Base-by-base conservation (phyloP, 2,888 invertebrate species). In the Drosophila gaucha region DNA sequence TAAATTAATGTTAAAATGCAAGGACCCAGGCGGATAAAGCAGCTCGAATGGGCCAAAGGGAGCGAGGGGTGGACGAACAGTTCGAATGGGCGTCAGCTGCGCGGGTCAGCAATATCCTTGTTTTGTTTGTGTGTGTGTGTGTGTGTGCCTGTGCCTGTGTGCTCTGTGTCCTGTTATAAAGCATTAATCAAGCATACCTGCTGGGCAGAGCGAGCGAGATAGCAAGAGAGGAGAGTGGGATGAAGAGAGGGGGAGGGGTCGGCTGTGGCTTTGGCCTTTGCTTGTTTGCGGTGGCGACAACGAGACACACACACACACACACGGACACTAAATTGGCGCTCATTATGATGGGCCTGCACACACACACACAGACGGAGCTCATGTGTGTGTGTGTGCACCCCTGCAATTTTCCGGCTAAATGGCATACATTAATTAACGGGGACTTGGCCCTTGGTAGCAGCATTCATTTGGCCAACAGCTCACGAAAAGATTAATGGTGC, bases 401-500 rank as follows among this genome's bases (percentile, higher is more conserved):
- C 71, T 75, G 80, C 80, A 80, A 86, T 87, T 87, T 83, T 80
- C 85, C 86, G 74, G 78, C 82, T 77, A 86, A 88, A 86, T 86
- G 85, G 74, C 75, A 78, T 76, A 88, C 88, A 88, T 89, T 88
- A 89, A 89, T 88, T 88, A 83, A 88, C 86, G 83, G 67, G 65
- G 64, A 71, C 73, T 65, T 60, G 60, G 79, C 64, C 79, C 79
- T 77, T 67, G 56, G 64, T 52, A 58, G 66, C 66, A 74, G 69
- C 80, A 86, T 88, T 71, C 78, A 82, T 72, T 76, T 66, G 63
- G 68, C 75, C 62, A 72, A 51, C 73, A 68, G 70, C 73, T 67
- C 80, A 79, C 80, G 67, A 74, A 88, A 89, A 90, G 90, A 90
- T 90, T 90, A 89, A 90, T 90, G 90, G 79, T 77, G 75, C 80